Conservation (phyloP, 2,113 vertebrate genomes). For the Okapia johnstoni region DNA sequence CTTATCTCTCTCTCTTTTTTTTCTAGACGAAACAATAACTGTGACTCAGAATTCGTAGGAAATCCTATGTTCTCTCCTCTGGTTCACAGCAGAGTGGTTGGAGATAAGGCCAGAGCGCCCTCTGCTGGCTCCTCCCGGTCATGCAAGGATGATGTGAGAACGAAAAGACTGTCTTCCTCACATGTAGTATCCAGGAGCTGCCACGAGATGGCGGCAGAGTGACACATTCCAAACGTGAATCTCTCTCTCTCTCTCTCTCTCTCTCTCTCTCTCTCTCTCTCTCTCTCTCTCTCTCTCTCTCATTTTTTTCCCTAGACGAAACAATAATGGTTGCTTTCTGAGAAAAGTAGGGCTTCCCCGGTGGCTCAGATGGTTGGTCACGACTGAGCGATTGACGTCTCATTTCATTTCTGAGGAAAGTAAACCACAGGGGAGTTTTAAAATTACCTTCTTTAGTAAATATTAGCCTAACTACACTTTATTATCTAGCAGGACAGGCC, state of each 20-base stretch:
- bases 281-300: too few relatives aligned
- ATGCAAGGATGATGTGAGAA: not conserved
- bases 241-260: too few relatives aligned
- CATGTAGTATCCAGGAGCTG: not conserved
- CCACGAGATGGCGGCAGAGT: conserved; percentile 1
- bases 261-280: rapidly evolving
- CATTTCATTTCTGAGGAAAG: not conserved
- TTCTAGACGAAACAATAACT: not conserved
- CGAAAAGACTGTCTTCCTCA: not conserved
- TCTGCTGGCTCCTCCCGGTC: not conserved
- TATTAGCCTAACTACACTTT: not conserved
- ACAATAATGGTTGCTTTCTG: not conserved
- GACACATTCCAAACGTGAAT: not conserved
- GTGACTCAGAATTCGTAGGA: not conserved
- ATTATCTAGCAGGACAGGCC: not conserved
- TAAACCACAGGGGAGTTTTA: not conserved
- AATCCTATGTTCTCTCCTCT: not conserved
- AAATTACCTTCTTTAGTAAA: not conserved
- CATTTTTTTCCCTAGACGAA: not conserved
- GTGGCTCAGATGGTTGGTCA: not conserved
- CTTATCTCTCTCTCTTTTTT: too few relatives aligned
- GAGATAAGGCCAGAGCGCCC: not conserved
- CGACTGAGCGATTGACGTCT: not conserved
- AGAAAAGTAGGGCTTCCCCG: not conserved
- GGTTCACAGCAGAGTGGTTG: not conserved